Evolutionary conservation across 2,888 invertebrate species (phyloP), one percentile per base, ranked within the genome.

Genomic region (Diaperis boleti): DNA sequence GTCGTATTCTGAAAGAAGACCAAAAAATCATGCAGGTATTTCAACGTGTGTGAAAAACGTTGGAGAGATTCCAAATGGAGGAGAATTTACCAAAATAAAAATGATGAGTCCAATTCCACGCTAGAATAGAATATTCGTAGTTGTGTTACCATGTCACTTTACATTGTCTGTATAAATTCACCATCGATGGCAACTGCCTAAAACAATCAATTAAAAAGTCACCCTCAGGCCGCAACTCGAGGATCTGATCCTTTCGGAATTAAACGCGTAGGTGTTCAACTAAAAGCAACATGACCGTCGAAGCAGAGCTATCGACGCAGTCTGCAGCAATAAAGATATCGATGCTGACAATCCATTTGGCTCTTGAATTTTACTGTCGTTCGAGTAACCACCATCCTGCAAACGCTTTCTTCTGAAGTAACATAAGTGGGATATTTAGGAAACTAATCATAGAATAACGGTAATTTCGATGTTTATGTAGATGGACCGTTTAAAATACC

Each of bases 291-390:
- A 49, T 45, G 49, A 33, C 31, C 33, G 45, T 45, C 15, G 45
- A 17, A 35, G 10, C 35, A 10, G 33, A 49, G 33, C 31, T 49
- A 49, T 52, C 14, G 22, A 22, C 11, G 13, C n/a, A 22, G 39
- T 52, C 52, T 39, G 14, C 18, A n/a, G 52, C 26, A 22, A 37
- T 49, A 49, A 49, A 49, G 49, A 49, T 49, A 52, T 37, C 20
- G 50, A 37, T 50, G 50, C 37, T 52, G 39, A 37, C 20, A 52
- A 52, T 20, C 52, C 52, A 52, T 52, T 52, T 52, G 15, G 18
- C 37, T 52, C 37, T 52, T 52, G 39, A 39, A 37, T 52, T 52
- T 52, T 52, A 52, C 52, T 52, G 39, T 39, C 49, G 31, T 33
- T 14, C n/a, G n/a, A 10, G 13, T 42, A 42, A n/a, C n/a, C n/a